A percentile compares a stretch with the other conserved stretches of the same genome.
Conservation (phyloP, 2,113 vertebrate species). For the Acrocephalus kingi region DNA sequence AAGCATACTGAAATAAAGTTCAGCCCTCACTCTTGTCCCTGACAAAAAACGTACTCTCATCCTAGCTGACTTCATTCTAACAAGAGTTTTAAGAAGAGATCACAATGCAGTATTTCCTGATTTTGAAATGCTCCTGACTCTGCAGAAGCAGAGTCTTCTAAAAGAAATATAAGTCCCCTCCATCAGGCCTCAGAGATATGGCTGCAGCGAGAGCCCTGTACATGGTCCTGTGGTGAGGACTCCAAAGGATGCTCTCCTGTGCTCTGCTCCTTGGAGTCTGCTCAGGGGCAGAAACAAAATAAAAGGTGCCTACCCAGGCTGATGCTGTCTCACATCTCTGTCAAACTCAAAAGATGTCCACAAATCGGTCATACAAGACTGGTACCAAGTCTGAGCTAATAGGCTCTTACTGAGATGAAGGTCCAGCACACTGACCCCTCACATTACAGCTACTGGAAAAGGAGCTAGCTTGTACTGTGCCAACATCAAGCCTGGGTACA, state of each 20-base stretch:
- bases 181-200: not conserved
- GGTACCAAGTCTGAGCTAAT: not conserved
- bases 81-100: slow-evolving; percentile 8
- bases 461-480: not conserved
- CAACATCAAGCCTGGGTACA: rapidly evolving
- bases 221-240: not conserved
- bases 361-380: not conserved
- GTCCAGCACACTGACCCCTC: not conserved
- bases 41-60: not conserved
- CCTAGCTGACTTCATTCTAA: not conserved
- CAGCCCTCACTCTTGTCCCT: not conserved
- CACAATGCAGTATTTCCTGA: not conserved
- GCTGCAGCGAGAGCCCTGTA: not conserved
- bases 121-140: not conserved
- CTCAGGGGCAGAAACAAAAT: not conserved
- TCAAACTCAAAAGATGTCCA: not conserved
- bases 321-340: not conserved
- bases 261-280: not conserved
- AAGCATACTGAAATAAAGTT: not conserved
- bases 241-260: not conserved
- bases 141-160: not conserved
- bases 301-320: not conserved
- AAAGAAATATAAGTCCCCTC: not conserved
- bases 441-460: not conserved
- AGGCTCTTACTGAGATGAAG: not conserved